These are phyloP conservation scores for Thaleichthys pacificus DNA, from an alignment of 2,797 vertebrate genomes.

Conservation along the genomic window DNA sequence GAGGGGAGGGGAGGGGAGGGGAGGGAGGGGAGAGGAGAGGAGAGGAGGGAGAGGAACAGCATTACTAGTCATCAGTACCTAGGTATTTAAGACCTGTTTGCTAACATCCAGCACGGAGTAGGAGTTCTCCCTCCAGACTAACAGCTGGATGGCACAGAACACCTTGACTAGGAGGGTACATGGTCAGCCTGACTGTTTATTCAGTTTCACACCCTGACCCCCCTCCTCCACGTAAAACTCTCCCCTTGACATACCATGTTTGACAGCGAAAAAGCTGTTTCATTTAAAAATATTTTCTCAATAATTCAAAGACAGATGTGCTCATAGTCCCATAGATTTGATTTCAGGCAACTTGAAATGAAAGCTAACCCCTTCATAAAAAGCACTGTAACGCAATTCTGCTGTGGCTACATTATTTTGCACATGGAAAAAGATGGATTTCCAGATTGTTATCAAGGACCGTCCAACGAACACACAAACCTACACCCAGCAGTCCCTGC, in stretches of 20 bases:
- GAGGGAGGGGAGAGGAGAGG: too few species aligned
- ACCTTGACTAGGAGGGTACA: background rate
- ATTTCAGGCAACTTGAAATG: conserved; percentile 64
- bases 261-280: conserved; percentile 66
- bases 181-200: background rate
- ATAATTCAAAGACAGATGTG: conserved; percentile 72
- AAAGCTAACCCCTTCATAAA: conserved; percentile 44
- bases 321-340: conserved; percentile 63
- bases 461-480: conserved; percentile 73
- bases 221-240: conserved; percentile 24
- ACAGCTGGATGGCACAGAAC: background rate
- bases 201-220: conserved; percentile 52
- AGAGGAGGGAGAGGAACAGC: too few species aligned
- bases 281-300: conserved; percentile 73
- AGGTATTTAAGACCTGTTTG: background rate
- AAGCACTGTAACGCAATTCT: conserved; percentile 53
- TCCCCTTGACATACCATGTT: conserved; percentile 60
- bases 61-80: background rate
- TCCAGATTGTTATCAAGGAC: conserved; percentile 73
- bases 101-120: too few species aligned
- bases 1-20: too few species aligned
- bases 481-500: conserved; percentile 64
- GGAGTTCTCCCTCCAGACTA: too few species aligned
- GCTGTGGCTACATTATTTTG: conserved; percentile 57
- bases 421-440: conserved; percentile 53